These are phyloP conservation scores for Actenoides hombroni DNA, from an alignment of 2,113 vertebrate genomes.

Conservation along the genomic window DNA sequence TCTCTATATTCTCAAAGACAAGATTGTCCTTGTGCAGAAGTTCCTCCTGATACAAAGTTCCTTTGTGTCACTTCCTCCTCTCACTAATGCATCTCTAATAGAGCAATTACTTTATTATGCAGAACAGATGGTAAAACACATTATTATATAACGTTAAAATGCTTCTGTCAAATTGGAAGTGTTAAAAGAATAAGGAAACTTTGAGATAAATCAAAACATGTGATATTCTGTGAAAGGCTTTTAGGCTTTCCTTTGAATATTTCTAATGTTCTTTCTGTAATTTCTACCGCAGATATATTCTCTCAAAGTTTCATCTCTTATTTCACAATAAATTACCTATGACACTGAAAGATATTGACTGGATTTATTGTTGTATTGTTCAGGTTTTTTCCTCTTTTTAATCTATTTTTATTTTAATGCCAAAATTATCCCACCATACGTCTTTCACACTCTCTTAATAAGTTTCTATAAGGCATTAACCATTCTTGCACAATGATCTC, in stretches of 20 bases:
- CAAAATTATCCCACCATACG: not conserved
- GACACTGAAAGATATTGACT: slow-evolving; percentile 38
- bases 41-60: slow-evolving; percentile 36
- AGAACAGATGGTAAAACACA: slow-evolving; percentile 33
- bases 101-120: slow-evolving; percentile 61
- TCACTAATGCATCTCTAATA: slow-evolving; percentile 70
- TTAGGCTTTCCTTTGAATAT: slow-evolving; percentile 36
- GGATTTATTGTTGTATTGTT: not conserved
- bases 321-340: slow-evolving; percentile 45
- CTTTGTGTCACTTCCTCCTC: slow-evolving; percentile 51
- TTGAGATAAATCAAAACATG: slow-evolving; percentile 60
- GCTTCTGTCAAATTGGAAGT: slow-evolving; percentile 55
- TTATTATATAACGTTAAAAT: slow-evolving; percentile 55
- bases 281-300: slow-evolving; percentile 51
- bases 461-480: not conserved
- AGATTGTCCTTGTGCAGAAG: slow-evolving; percentile 47
- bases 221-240: slow-evolving; percentile 33
- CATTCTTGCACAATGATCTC: not conserved
- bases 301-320: slow-evolving; percentile 40
- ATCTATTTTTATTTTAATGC: slow-evolving; percentile 41
- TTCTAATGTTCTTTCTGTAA: slow-evolving; percentile 52
- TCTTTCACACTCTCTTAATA: slow-evolving; percentile 11
- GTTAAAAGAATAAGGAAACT: slow-evolving; percentile 51
- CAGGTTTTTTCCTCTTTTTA: not conserved
- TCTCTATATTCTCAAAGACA: slow-evolving; percentile 33